Percentiles rank a stretch among this genome's conserved stretches.
Conservation (phyloP, 2,113 vertebrate genomes). For the Dasyornis broadbenti region DNA sequence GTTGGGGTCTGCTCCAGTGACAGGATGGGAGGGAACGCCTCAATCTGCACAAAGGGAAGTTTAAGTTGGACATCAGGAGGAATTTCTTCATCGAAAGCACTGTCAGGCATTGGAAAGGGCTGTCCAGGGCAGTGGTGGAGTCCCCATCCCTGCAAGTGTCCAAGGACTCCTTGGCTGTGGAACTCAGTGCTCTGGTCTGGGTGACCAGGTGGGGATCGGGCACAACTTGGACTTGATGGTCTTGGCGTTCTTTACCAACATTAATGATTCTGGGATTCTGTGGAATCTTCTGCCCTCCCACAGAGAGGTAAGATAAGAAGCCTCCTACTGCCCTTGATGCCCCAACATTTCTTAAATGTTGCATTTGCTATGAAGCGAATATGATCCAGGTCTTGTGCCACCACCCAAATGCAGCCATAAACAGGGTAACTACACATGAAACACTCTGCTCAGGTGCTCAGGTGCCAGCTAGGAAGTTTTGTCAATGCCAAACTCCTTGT, state of each 20-base stretch:
- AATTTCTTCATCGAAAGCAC: not conserved
- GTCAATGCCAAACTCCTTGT: not conserved
- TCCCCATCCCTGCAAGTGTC: not conserved
- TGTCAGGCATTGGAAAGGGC: not conserved
- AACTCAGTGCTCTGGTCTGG: not conserved
- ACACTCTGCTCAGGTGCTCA: not conserved
- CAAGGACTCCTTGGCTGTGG: not conserved
- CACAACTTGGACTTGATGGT: not conserved
- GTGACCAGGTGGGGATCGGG: fast-evolving
- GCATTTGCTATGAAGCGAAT: not conserved
- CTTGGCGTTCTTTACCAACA: not conserved
- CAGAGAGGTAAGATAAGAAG: not conserved
- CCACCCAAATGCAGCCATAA: fast-evolving
- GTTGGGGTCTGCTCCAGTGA: not conserved
- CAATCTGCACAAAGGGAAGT: not conserved
- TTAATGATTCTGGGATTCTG: not conserved
- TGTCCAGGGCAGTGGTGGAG: not conserved
- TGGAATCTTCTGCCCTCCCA: not conserved
- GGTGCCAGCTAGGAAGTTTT: not conserved
- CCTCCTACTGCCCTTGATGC: not conserved
- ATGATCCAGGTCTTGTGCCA: not conserved
- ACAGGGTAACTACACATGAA: not conserved
- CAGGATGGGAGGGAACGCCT: not conserved
- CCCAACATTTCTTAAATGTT: not conserved
- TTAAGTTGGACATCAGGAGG: not conserved